These are phyloP conservation scores for Clarias pachynema DNA, from an alignment of 2,797 vertebrate species.

Conservation along the genomic window DNA sequence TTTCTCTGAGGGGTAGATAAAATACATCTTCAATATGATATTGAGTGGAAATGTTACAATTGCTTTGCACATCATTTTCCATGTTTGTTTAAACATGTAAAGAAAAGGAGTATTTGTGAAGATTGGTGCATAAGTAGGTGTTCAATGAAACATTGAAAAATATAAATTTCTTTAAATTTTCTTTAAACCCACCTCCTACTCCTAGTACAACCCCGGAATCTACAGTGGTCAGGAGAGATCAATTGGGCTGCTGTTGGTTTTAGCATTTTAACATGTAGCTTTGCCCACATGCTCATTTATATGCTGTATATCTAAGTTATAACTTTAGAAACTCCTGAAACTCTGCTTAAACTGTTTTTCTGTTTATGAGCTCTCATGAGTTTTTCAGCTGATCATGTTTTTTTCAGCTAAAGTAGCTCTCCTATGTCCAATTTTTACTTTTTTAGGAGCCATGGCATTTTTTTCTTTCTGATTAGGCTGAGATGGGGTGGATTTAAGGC, in stretches of 20 bases:
- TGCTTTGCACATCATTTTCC: background rate
- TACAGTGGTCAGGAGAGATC: background rate
- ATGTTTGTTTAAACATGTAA: background rate
- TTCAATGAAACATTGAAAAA: too few relatives aligned
- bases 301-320: background rate
- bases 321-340: background rate
- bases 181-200: too few relatives aligned
- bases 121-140: background rate
- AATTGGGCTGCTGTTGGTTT: background rate
- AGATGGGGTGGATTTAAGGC: background rate
- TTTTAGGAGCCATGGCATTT: background rate
- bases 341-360: background rate
- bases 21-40: background rate
- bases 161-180: too few relatives aligned
- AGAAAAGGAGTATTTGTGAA: background rate
- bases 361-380: background rate
- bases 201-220: background rate
- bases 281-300: background rate
- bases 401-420: background rate
- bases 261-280: background rate
- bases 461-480: background rate
- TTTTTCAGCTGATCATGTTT: background rate
- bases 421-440: background rate
- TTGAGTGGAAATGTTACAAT: background rate
- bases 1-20: slow-evolving; percentile 57